A percentile compares a stretch with the other conserved stretches of the same genome.
Evolutionary conservation across 1,140 invertebrate genomes (phyloP).

Genomic region (Panulirus ornatus): DNA sequence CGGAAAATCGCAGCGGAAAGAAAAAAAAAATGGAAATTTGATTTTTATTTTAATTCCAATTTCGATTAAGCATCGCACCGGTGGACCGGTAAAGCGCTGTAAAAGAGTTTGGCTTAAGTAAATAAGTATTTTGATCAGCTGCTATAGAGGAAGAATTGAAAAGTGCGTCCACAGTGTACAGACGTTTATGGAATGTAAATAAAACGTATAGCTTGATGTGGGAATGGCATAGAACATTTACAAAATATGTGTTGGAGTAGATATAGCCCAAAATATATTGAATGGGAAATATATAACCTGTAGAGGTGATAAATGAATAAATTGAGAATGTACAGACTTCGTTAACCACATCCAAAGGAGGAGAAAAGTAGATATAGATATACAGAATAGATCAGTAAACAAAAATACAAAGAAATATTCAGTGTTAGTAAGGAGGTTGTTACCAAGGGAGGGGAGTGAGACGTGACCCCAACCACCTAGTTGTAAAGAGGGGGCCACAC

Average conservation of each 20-base stretch:
- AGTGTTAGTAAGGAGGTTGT: slow-evolving; percentile 12
- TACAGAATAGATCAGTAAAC: neutral
- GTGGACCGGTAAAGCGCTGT: neutral
- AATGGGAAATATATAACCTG: too few species aligned
- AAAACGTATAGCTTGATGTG: too few species aligned
- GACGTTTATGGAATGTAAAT: slow-evolving; percentile 25
- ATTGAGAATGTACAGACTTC: too few species aligned
- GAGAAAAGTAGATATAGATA: neutral
- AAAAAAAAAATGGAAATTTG: slow-evolving; percentile 26
- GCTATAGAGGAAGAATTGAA: slow-evolving; percentile 30
- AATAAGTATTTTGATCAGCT: slow-evolving; percentile 40
- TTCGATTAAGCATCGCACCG: slow-evolving; percentile 9
- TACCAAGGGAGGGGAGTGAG: neutral
- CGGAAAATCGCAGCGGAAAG: slow-evolving; percentile 3
- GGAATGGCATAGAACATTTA: too few species aligned
- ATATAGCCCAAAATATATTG: too few species aligned
- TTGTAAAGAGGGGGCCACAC: slow-evolving; percentile 28
- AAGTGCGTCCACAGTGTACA: neutral
- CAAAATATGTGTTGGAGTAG: too few species aligned
- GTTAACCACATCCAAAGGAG: too few species aligned
- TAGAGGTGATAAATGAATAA: too few species aligned
- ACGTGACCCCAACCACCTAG: neutral
- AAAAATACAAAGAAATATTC: neutral
- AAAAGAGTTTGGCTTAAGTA: slow-evolving; percentile 15
- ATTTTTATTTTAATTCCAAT: slow-evolving; percentile 51